These are phyloP conservation scores for Pandemis corylana DNA, from an alignment of 2,888 invertebrate species.

Conservation along the genomic window DNA sequence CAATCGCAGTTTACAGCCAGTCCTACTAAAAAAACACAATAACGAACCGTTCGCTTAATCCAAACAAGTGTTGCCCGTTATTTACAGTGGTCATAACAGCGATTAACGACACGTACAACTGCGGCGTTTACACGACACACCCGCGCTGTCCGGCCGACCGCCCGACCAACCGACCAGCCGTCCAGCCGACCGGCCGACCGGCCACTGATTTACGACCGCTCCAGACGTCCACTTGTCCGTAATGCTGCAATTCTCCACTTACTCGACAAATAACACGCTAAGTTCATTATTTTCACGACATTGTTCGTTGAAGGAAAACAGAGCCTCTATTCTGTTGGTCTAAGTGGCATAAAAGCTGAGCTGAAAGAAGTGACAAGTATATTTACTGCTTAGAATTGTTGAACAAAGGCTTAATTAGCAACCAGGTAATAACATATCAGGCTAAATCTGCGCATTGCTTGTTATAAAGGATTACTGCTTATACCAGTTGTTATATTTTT, in stretches of 20 bases:
- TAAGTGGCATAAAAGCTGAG: background rate
- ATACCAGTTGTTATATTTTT: too few relatives aligned
- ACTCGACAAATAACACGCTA: background rate
- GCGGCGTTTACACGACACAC: background rate
- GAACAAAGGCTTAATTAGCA: too few relatives aligned
- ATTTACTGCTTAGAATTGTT: too few relatives aligned
- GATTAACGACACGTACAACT: background rate
- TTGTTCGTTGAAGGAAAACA: conserved; percentile 3
- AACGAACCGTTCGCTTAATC: background rate
- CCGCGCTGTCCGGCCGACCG: background rate
- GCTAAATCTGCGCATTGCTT: too few relatives aligned
- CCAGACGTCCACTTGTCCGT: conserved; percentile 9
- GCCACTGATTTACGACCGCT: conserved; percentile 5
- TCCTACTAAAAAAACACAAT: background rate
- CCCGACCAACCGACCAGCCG: background rate
- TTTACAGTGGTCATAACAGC: conserved; percentile 11
- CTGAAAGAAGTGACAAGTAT: background rate
- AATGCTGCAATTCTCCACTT: background rate
- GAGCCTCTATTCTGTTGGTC: background rate
- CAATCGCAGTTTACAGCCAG: background rate
- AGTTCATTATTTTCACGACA: conserved; percentile 1
- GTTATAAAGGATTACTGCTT: too few relatives aligned
- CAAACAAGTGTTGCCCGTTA: background rate
- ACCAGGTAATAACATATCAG: too few relatives aligned
- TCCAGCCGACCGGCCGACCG: background rate